Evolutionary conservation across 2,113 vertebrate species (phyloP).

Genomic region (Ranitomeya imitator): DNA sequence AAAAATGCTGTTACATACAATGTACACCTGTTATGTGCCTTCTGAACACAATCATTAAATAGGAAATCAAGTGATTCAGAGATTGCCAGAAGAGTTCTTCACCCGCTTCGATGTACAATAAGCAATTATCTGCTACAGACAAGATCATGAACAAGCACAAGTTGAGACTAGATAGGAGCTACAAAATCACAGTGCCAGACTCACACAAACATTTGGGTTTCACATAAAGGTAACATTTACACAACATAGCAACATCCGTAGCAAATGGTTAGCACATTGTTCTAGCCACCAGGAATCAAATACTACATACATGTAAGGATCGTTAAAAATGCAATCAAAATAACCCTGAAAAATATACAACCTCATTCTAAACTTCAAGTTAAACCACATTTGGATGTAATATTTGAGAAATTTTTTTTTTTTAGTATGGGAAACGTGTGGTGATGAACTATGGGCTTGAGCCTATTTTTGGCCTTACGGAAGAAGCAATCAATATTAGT

Average conservation of each 20-base stretch:
- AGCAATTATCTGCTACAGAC: neutral
- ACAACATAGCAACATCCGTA: neutral
- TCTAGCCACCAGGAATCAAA: neutral
- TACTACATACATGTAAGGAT: neutral
- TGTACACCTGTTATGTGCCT: no score
- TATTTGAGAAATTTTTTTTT: no score
- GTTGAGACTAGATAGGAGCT: neutral
- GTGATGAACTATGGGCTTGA: no score
- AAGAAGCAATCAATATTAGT: no score
- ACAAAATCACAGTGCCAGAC: neutral
- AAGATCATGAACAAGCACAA: neutral
- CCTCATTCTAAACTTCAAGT: no score
- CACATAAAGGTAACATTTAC: neutral
- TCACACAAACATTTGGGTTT: neutral
- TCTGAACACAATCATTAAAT: neutral
- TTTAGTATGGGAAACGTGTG: no score
- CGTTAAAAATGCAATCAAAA: no score
- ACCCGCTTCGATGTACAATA: neutral
- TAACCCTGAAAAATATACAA: no score
- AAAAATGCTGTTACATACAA: neutral
- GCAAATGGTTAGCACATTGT: neutral
- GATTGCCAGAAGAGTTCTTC: neutral
- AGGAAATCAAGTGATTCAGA: neutral
- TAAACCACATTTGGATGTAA: no score
- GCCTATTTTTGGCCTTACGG: no score